Evolutionary conservation across 2,113 vertebrate genomes (phyloP).

Genomic region (Lagenorhynchus albirostris): DNA sequence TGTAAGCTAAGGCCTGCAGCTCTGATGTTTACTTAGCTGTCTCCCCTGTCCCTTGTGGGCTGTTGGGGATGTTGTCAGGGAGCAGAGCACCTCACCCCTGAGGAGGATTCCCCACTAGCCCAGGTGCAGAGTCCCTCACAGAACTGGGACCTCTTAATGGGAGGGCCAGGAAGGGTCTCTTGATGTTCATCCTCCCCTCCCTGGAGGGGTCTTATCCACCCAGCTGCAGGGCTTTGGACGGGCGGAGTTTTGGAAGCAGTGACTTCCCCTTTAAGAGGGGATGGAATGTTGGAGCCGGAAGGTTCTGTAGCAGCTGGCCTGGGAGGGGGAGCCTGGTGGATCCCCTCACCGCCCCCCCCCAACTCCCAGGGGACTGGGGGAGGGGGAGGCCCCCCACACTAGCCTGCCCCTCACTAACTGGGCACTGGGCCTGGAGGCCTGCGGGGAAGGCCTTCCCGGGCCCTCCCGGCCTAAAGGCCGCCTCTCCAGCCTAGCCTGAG

Average conservation of each 20-base stretch:
- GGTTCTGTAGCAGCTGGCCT: constrained; percentile 67
- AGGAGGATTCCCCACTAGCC: background rate
- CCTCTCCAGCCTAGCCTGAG: background rate
- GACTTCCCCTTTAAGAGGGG: constrained; percentile 72
- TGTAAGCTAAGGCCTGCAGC: background rate
- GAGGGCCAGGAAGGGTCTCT: background rate
- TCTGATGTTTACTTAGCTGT: constrained; percentile 6
- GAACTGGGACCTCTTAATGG: background rate
- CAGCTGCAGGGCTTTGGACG: background rate
- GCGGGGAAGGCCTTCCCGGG: background rate
- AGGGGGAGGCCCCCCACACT: constrained; percentile 61
- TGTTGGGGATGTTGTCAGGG: background rate
- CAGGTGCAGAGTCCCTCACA: constrained; percentile 1
- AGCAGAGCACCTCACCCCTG: background rate
- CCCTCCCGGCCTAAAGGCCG: constrained; percentile 1
- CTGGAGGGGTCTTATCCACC: background rate
- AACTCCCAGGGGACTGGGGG: constrained; percentile 69
- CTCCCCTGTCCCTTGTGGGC: background rate
- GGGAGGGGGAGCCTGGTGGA: constrained; percentile 24
- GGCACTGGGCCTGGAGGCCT: constrained; percentile 49
- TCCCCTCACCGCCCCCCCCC: constrained; percentile 43
- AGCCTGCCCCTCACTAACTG: constrained; percentile 40
- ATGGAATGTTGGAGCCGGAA: constrained; percentile 39
- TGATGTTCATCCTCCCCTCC: background rate
- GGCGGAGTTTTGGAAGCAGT: constrained; percentile 9